Base-by-base conservation (phyloP, 2,888 invertebrate species). In the Chydorus sphaericus region DNA sequence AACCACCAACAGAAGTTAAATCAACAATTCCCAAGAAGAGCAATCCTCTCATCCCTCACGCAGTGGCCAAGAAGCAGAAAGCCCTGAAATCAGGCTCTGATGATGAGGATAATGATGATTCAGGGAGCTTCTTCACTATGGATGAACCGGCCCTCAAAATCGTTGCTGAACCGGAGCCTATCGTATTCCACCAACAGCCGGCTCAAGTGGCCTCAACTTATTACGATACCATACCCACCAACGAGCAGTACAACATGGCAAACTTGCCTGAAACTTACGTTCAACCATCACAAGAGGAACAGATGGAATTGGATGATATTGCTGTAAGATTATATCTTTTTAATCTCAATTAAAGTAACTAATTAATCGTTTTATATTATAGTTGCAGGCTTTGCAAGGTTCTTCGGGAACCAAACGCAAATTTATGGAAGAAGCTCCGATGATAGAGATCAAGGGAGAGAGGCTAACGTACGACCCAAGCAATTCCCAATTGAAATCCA, bases 401-500 rank as follows among this genome's bases (percentile, higher is more conserved):
- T 44, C 44, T 5, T 44, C 44, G 14, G 44, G 48, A 14, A 36
- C 20, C 30, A 58, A 55, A 50, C 44, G 49, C 4, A 58, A 55
- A n/a, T 14, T 48, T 23, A 31, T 26, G 18, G 51, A 55, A 26
- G 38, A 33, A 14, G 51, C 30, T 18, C 38, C 31, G 28, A 39
- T 39, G 8, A 20, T 55, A 14, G 55, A 55, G 26, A 50, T 51
- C 31, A 33, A 37, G 18, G 55, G 31, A 14, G 55, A 39, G 44
- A 31, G 44, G 23, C 39, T 51, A 31, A 38, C 50, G 10, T 37
- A 48, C 59, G 49, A 55, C 26, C 55, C 55, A 5, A 48, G 49
- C 20, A 33, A 31, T 26, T 55, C 48, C n/a, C 83, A 85, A 0
- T 69, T 88, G 37, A 82, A 55, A 49, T 31, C 48, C 23, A 33